Conservation (phyloP, 2,113 vertebrate genomes). For the Dascyllus trimaculatus region DNA sequence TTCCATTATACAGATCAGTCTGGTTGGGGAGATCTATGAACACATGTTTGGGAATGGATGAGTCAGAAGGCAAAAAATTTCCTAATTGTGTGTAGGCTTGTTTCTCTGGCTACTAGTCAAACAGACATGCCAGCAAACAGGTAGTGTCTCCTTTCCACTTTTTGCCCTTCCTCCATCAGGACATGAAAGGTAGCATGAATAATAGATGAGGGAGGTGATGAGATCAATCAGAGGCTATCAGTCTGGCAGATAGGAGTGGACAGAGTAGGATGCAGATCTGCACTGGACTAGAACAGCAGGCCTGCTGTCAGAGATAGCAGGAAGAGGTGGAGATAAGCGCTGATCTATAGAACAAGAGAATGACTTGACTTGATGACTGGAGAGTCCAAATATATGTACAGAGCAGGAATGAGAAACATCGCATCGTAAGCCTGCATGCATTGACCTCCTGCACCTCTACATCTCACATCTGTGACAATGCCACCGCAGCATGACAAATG, state of each 20-base stretch:
- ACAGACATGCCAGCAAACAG: constrained; percentile 60
- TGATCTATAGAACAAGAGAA: constrained; percentile 30
- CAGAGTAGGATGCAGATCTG: constrained; percentile 69
- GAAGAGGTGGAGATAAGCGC: constrained; percentile 60
- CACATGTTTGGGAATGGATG: constrained; percentile 85
- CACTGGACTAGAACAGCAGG: constrained; percentile 56
- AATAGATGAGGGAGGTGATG: constrained; percentile 76
- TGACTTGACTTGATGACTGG: constrained; percentile 1
- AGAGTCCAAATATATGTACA: constrained; percentile 36
- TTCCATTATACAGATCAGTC: constrained; percentile 95
- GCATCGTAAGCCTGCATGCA: constrained; percentile 50
- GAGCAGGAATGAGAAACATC: constrained; percentile 38
- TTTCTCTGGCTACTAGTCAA: constrained; percentile 42
- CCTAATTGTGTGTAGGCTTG: constrained; percentile 88
- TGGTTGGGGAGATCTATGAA: constrained; percentile 87
- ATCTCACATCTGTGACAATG: constrained; percentile 80
- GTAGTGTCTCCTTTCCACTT: constrained; percentile 63
- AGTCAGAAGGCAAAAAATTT: constrained; percentile 89
- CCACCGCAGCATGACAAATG: constrained; percentile 84
- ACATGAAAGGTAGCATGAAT: constrained; percentile 73
- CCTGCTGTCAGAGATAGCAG: constrained; percentile 66
- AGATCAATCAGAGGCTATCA: constrained; percentile 81
- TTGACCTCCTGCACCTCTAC: constrained; percentile 63
- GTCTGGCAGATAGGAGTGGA: constrained; percentile 76
- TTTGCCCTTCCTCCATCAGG: constrained; percentile 63